Evolutionary conservation across 2,888 invertebrate species (phyloP), one percentile per base, ranked within the genome.

Genomic region (Gastrophysa polygoni): DNA sequence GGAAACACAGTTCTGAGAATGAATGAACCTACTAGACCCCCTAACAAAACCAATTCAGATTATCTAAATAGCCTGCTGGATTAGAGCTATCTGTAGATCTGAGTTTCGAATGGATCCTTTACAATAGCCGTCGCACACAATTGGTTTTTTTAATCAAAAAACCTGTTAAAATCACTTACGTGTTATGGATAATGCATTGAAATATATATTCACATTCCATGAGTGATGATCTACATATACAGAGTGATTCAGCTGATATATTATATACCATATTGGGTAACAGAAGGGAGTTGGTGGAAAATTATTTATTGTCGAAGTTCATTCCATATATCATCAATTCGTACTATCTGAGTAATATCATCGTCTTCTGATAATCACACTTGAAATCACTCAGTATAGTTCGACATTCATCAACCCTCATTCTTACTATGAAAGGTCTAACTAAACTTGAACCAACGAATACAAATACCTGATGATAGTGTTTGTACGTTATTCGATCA

Each of bases 11-110:
- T 14, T 38, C 14, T 14, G 38, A 38, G 38, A 11, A 38, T 38
- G 14, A 38, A 38, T 38, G 14, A 38, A 38, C 14, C 38, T 14
- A 1, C 2, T n/a, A 14, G 38, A 38, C 38, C 11, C 54, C 54
- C 2, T 10, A 28, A 52, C 34, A 32, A 21, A 52, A 58, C 28
- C 58, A 57, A 58, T 57, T 58, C 46, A 18, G 29, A 18, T 62
- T 58, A 57, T 61, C 58, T 58, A 44, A 54, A 52, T 51, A 57
- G 48, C 43, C 4, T 20, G 44, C 14, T 20, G 52, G 49, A 50
- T 62, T 52, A 47, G 29, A 38, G 38, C 29, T 57, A 62, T 62
- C 62, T 48, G 16, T 18, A 18, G 51, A 62, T 62, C 62, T 58
- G 48, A 62, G 58, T 46, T 47, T 49, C 17, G 56, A 54, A 62